These are phyloP conservation scores for Zaprionus kolodkinae DNA, from an alignment of 1,140 invertebrate genomes.

Conservation along the genomic window DNA sequence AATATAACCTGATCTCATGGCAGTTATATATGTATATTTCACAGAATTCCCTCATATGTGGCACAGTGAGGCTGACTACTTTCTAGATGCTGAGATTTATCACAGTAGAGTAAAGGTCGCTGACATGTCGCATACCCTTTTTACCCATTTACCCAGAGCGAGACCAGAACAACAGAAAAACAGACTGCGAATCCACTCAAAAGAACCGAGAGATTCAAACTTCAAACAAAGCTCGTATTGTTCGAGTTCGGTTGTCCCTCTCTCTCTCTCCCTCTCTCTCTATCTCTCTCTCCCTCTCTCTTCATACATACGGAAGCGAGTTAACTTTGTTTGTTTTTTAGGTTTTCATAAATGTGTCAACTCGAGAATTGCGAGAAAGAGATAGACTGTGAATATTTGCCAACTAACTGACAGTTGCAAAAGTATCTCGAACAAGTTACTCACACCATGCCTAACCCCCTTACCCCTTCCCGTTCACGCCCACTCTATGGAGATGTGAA, in stretches of 20 bases:
- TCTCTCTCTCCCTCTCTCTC: not conserved
- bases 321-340: conserved; percentile 28
- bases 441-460: conserved; percentile 5
- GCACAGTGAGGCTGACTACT: conserved; percentile 30
- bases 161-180: not conserved
- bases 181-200: conserved; percentile 14
- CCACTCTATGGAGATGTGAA: conserved; percentile 30
- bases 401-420: conserved; percentile 28
- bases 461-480: not conserved
- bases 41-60: conserved; percentile 14
- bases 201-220: conserved; percentile 29
- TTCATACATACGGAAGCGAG: conserved; percentile 37
- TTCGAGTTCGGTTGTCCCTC: not conserved
- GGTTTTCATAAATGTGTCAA: conserved; percentile 43
- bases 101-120: conserved; percentile 44
- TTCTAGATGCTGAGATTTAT: conserved; percentile 40
- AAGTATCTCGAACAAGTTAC: conserved; percentile 26
- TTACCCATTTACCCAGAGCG: conserved; percentile 25
- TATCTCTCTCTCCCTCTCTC: not conserved
- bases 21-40: no score
- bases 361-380: conserved; percentile 9
- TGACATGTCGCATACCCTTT: conserved; percentile 50
- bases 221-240: conserved; percentile 49
- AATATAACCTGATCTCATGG: not conserved
- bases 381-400: conserved; percentile 38